phyloP scores from a whole-genome alignment of 2,888 invertebrate genomes.

The Drosophila picticornis region DNA sequence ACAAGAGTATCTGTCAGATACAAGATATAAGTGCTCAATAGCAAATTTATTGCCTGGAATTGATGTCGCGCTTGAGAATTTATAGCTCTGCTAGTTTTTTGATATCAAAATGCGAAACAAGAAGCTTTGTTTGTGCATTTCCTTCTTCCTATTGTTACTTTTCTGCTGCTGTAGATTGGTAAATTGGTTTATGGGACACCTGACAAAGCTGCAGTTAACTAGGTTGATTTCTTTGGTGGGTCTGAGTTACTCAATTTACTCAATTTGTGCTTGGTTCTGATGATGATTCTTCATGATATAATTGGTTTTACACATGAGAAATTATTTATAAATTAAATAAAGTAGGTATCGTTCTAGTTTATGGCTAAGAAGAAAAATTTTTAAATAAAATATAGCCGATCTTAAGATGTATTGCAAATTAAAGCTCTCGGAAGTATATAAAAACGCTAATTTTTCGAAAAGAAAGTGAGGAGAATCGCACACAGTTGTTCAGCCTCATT shows the following conservation, averaged over 20 bases:
- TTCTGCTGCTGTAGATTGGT: slow-evolving; percentile 32
- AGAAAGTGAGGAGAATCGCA: slow-evolving; percentile 5
- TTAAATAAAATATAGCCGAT: background rate
- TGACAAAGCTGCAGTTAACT: slow-evolving; percentile 44
- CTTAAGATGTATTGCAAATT: background rate
- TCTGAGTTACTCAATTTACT: background rate
- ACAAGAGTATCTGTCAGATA: slow-evolving; percentile 68
- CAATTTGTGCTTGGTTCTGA: background rate
- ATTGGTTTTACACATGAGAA: slow-evolving; percentile 2
- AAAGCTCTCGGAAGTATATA: background rate
- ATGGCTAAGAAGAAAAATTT: background rate
- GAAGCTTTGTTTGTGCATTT: slow-evolving; percentile 36
- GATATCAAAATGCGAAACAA: slow-evolving; percentile 21
- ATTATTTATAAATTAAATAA: background rate
- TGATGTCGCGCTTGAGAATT: slow-evolving; percentile 68
- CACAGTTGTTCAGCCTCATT: background rate
- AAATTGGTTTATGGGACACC: slow-evolving; percentile 51
- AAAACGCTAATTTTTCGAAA: background rate
- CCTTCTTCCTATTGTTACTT: slow-evolving; percentile 6
- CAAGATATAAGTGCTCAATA: slow-evolving; percentile 58
- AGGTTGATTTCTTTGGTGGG: slow-evolving; percentile 54
- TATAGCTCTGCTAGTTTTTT: slow-evolving; percentile 37
- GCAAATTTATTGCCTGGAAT: slow-evolving; percentile 69
- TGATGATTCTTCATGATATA: background rate
- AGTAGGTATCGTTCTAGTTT: background rate